Conservation (phyloP, 2,113 vertebrate genomes). For the Callionymus lyra region DNA sequence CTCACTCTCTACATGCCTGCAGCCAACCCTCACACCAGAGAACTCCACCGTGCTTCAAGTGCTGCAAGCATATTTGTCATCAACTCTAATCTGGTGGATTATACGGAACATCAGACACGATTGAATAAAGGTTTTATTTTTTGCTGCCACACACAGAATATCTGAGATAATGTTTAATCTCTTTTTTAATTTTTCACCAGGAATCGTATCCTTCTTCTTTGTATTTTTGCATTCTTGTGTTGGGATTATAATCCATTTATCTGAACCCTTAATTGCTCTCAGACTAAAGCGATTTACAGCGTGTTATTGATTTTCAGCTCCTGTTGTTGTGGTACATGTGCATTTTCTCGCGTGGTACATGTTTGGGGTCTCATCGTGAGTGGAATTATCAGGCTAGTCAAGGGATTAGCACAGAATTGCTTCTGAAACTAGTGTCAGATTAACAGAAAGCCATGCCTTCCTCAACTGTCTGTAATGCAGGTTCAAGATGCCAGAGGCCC, state of each 20-base stretch:
- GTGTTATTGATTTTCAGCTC: slow-evolving; percentile 40
- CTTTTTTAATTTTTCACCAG: slow-evolving; percentile 38
- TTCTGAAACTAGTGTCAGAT: slow-evolving; percentile 68
- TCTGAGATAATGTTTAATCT: slow-evolving; percentile 30
- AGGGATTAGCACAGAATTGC: slow-evolving; percentile 64
- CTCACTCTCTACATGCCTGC: slow-evolving; percentile 38
- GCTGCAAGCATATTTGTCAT: too few relatives aligned
- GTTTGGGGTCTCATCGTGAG: slow-evolving; percentile 44
- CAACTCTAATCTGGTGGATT: too few relatives aligned
- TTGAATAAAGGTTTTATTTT: too few relatives aligned
- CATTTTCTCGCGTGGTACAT: slow-evolving; percentile 30
- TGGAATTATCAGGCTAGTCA: slow-evolving; percentile 65
- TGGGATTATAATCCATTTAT: too few relatives aligned
- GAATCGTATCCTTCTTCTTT: too few relatives aligned
- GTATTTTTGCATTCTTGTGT: too few relatives aligned
- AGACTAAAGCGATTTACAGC: slow-evolving; percentile 17
- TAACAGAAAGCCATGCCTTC: slow-evolving; percentile 59
- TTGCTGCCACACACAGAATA: too few relatives aligned
- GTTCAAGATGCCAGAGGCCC: slow-evolving; percentile 48
- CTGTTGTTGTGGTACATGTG: slow-evolving; percentile 22
- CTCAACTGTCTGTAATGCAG: slow-evolving; percentile 66
- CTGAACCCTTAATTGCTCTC: slow-evolving; percentile 8
- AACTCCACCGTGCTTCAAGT: too few relatives aligned
- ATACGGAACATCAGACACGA: not conserved
- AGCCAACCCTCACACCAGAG: not conserved